Conservation (phyloP, 1,140 invertebrate species). For the Eumaeus atala region DNA sequence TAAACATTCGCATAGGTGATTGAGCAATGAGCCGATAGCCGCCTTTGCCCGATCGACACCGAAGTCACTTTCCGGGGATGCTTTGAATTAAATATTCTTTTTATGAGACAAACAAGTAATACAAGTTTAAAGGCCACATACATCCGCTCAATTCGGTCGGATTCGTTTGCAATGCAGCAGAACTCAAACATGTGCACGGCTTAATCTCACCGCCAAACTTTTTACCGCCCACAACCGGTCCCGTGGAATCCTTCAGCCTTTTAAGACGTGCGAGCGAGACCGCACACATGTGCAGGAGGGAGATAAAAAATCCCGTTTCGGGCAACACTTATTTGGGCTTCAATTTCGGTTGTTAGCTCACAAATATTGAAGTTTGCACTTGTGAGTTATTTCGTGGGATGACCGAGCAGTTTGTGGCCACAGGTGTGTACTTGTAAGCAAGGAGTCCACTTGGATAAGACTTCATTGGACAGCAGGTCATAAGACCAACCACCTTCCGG, state of each 20-base stretch:
- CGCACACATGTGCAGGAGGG: neutral
- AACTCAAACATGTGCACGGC: neutral
- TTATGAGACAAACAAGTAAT: neutral
- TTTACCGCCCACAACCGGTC: constrained; percentile 3
- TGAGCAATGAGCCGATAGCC: too few species aligned
- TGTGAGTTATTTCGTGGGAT: neutral
- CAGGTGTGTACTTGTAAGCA: neutral
- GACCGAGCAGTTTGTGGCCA: neutral
- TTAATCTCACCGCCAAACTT: neutral
- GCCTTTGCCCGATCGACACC: too few species aligned
- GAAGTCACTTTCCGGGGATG: too few species aligned
- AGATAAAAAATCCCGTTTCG: constrained; percentile 8
- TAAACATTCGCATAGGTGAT: too few species aligned
- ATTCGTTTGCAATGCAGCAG: neutral
- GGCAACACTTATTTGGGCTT: neutral
- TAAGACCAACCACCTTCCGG: too few species aligned
- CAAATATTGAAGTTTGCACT: constrained; percentile 9
- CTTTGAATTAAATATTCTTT: neutral
- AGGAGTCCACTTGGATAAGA: too few species aligned
- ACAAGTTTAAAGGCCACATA: neutral
- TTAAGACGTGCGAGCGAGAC: constrained; percentile 7
- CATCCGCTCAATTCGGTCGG: too few species aligned
- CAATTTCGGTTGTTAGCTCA: constrained; percentile 2
- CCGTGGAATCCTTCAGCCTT: constrained; percentile 5
- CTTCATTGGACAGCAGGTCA: too few species aligned